These are phyloP conservation scores for Eupeodes corollae DNA, from an alignment of 1,140 invertebrate genomes.

Conservation along the genomic window DNA sequence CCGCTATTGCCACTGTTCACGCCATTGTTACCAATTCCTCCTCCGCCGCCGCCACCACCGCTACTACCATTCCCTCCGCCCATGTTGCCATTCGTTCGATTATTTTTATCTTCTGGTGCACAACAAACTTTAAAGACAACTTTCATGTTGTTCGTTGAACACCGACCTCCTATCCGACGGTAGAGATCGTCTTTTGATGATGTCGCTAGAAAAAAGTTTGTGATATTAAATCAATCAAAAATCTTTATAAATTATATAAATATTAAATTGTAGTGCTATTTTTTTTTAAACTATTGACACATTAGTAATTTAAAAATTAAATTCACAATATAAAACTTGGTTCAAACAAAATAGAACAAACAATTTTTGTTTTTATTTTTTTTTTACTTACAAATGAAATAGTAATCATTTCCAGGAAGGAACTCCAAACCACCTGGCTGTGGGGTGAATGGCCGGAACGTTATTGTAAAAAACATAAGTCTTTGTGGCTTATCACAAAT, in stretches of 20 bases:
- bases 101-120: slow-evolving; percentile 46
- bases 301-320: too few species aligned
- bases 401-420: slow-evolving; percentile 87
- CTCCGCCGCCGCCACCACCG: slow-evolving; percentile 41
- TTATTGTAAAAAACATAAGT: slow-evolving; percentile 92
- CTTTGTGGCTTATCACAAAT: slow-evolving; percentile 91
- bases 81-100: slow-evolving; percentile 20
- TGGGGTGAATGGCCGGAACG: slow-evolving; percentile 89
- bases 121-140: slow-evolving; percentile 92
- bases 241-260: not conserved
- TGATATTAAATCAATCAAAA: too few species aligned
- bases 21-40: slow-evolving; percentile 1
- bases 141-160: slow-evolving; percentile 89
- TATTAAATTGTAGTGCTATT: too few species aligned
- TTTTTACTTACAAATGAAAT: slow-evolving; percentile 83
- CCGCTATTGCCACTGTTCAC: slow-evolving; percentile 10
- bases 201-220: slow-evolving; percentile 49
- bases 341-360: too few species aligned
- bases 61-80: slow-evolving; percentile 38
- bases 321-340: too few species aligned
- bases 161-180: slow-evolving; percentile 78
- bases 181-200: slow-evolving; percentile 85
- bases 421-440: slow-evolving; percentile 90
- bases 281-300: too few species aligned
- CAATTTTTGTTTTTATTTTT: too few species aligned